Percentiles rank a stretch among this genome's conserved stretches.
Evolutionary conservation across 2,797 vertebrate species (phyloP).

Genomic region (Etheostoma nigrum): DNA sequence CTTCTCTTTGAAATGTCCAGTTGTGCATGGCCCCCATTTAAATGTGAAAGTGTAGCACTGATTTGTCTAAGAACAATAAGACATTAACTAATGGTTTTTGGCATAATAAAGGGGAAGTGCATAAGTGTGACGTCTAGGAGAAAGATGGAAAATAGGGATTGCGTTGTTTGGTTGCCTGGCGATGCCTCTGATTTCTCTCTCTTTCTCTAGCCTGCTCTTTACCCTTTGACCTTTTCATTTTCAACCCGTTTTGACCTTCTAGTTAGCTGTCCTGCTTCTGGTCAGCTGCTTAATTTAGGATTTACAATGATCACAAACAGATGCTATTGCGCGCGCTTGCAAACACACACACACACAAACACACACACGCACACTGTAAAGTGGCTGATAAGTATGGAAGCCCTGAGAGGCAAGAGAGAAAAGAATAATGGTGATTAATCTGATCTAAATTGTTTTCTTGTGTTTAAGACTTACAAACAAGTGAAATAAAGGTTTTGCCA

Average conservation of each 20-base stretch:
- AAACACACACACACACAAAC: background rate
- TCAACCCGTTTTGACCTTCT: conserved; percentile 19
- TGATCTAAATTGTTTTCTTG: too few species aligned
- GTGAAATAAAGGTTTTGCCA: too few species aligned
- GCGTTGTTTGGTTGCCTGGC: conserved; percentile 55
- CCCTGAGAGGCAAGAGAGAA: too few species aligned
- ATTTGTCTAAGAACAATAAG: background rate
- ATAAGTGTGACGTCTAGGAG: conserved; percentile 52
- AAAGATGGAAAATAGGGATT: conserved; percentile 60
- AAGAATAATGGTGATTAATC: too few species aligned
- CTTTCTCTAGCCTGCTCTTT: conserved; percentile 44
- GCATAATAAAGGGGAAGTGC: conserved; percentile 22
- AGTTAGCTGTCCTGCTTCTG: conserved; percentile 14
- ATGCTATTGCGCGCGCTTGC: too few species aligned
- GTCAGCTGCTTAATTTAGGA: conserved; percentile 25
- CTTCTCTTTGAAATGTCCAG: conserved; percentile 61
- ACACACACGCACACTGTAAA: background rate
- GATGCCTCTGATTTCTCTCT: conserved; percentile 33
- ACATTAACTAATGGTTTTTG: background rate
- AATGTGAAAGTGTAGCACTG: background rate
- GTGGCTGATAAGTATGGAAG: background rate
- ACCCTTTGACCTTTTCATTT: conserved; percentile 40
- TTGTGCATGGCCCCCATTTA: conserved; percentile 42
- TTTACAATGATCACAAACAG: conserved; percentile 10
- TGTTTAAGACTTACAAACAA: too few species aligned